Evolutionary conservation across 2,888 invertebrate genomes (phyloP).

Genomic region (Helicoverpa assulta): DNA sequence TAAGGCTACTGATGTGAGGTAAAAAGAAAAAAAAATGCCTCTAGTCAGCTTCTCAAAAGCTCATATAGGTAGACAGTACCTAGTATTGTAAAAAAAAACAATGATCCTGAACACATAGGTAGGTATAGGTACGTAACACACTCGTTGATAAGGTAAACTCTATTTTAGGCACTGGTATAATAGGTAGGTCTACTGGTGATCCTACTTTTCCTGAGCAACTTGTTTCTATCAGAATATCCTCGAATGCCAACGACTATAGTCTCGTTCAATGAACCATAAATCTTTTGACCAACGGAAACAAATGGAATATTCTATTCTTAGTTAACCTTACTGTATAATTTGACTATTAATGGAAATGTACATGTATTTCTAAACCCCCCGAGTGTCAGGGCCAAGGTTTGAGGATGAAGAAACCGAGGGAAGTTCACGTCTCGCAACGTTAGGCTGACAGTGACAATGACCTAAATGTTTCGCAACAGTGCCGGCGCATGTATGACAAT

Average conservation of each 20-base stretch:
- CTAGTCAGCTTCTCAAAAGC: no score
- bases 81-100: no score
- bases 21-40: no score
- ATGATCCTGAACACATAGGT: no score
- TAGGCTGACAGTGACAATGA: constrained; percentile 48
- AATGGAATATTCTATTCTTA: constrained; percentile 6
- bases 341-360: neutral
- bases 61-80: no score
- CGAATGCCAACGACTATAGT: neutral
- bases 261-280: neutral
- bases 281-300: neutral
- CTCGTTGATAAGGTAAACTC: no score
- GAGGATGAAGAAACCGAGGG: constrained; percentile 27
- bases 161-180: no score
- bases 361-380: constrained; percentile 24
- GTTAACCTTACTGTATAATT: constrained; percentile 4
- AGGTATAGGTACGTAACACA: no score
- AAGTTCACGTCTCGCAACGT: constrained; percentile 31
- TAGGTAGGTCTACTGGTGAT: no score
- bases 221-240: neutral
- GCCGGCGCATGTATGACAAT: constrained; percentile 5
- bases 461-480: constrained; percentile 33
- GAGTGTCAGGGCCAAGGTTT: constrained; percentile 43
- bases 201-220: no score
- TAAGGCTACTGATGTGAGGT: no score